Evolutionary conservation across 2,888 invertebrate genomes (phyloP), one percentile per base, ranked within the genome.

Genomic region (Diaphora mendica): DNA sequence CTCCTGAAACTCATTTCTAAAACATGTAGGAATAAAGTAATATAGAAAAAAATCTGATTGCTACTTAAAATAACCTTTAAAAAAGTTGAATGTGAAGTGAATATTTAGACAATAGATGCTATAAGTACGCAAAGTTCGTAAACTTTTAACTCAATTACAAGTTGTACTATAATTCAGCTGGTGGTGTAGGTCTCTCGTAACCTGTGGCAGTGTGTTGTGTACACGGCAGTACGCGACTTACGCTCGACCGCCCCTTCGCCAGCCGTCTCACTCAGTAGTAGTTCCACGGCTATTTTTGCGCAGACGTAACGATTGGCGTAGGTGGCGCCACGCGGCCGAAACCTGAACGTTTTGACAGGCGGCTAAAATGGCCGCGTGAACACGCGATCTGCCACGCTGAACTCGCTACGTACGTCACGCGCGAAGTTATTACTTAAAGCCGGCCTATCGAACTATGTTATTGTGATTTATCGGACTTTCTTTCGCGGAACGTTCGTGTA

Each of bases 361-460:
- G 91, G 91, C 84, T 92, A 95, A 94, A 92, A 95, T 95, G 95
- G 95, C 95, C 90, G 95, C 92, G 92, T 93, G 95, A 94, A 91
- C 92, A 93, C 95, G 95, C 94, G 94, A 93, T 88, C 90, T 88
- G 85, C 90, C 93, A 93, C 95, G 94, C 93, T 90, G 89, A 89
- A 89, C 86, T 90, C 86, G 85, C 86, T 88, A 91, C 91, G 90
- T 91, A 91, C 91, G 91, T 91, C 91, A 91, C 91, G 89, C 91
- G 91, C 91, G 90, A 92, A 92, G 90, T 92, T 91, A 88, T 91
- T 91, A 92, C 89, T 91, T 90, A 90, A 90, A 88, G 87, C 89
- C 87, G 90, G 89, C 85, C 82, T 80, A 87, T 84, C 86, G 89
- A 91, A 92, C 84, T 93, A 93, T 94, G 92, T 91, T 90, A 88